A percentile compares a stretch with the other conserved stretches of the same genome.
These are phyloP conservation scores for Neodiprion virginianus DNA, from an alignment of 1,140 invertebrate species.

Conservation along the genomic window DNA sequence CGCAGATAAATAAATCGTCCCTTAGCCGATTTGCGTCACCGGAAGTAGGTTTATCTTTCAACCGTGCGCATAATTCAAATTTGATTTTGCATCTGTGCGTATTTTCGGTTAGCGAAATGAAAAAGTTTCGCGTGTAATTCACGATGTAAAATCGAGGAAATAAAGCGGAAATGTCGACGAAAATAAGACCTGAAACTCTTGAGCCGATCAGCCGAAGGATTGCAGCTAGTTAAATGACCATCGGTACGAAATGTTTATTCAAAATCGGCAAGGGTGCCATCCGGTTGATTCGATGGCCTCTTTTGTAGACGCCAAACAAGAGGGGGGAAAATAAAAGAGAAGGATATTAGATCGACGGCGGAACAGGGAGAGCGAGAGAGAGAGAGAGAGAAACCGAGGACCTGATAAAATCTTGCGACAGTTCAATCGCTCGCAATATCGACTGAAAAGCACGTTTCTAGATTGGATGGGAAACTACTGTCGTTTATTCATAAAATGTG, in stretches of 20 bases:
- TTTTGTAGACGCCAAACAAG: neutral
- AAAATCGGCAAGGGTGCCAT: neutral
- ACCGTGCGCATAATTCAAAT: neutral
- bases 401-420: slow-evolving; percentile 4
- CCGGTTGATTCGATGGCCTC: neutral
- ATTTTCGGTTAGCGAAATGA: too few species aligned
- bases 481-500: neutral
- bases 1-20: too few species aligned
- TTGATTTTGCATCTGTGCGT: neutral
- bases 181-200: neutral
- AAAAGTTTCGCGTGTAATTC: too few species aligned
- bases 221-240: neutral
- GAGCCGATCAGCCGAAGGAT: neutral
- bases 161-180: too few species aligned
- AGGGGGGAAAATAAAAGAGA: neutral
- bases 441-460: neutral
- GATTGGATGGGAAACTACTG: slow-evolving; percentile 4
- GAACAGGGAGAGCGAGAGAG: neutral
- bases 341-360: neutral
- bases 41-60: too few species aligned
- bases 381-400: neutral
- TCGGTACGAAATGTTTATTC: slow-evolving; percentile 1
- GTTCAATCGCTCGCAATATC: slow-evolving; percentile 1
- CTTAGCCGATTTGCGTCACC: too few species aligned
- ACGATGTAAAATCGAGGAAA: too few species aligned